Evolutionary conservation across 2,888 invertebrate genomes (phyloP), one percentile per base, ranked within the genome.

Genomic region (Anarsia innoxiella): DNA sequence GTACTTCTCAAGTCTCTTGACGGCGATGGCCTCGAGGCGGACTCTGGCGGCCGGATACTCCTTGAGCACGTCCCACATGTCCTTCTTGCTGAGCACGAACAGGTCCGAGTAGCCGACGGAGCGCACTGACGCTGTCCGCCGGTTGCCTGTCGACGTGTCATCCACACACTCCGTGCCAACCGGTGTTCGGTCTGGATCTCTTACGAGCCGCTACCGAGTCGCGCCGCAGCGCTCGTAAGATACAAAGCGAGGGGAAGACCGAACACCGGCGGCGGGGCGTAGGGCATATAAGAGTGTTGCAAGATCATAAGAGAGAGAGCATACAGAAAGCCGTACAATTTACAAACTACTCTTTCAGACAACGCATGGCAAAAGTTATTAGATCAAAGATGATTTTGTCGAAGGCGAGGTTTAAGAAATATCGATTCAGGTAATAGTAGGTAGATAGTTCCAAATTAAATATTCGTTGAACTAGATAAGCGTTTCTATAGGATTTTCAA

Each of bases 1-100:
- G 85, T 97, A 97, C 84, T 97, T 97, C 87, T 97, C 97, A 66
- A 99, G 89, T 74, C 98, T 90, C 86, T 97, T 97, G 63, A 97
- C 97, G 42, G 98, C 98, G 62, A 99, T 97, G 42, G 97, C 95
- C 83, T 98, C 98, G 39, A 99, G 89, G 48, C 97, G 91, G 62
- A 98, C 93, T 76, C 98, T 88, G 46, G 96, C 96, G 12, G 95
- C 94, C 14, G 96, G 96, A 80, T 96, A 96, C 75, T 96, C 96
- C 83, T 98, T 96, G 49, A 97, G 90, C 50, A 99, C 99, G 82
- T 98, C 98, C 98, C 97, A 98, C 94, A 99, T 96, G 87, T 98
- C 98, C 87, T 96, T 96, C 89, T 99, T 99, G 83, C 96, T 96
- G 57, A 99, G 91, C 72, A 98, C 97, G 87, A 99, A 99, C 63